Percentiles rank a stretch among this genome's conserved stretches.
Evolutionary conservation across 2,797 vertebrate genomes (phyloP).

Genomic region (Lagorchestes hirsutus): DNA sequence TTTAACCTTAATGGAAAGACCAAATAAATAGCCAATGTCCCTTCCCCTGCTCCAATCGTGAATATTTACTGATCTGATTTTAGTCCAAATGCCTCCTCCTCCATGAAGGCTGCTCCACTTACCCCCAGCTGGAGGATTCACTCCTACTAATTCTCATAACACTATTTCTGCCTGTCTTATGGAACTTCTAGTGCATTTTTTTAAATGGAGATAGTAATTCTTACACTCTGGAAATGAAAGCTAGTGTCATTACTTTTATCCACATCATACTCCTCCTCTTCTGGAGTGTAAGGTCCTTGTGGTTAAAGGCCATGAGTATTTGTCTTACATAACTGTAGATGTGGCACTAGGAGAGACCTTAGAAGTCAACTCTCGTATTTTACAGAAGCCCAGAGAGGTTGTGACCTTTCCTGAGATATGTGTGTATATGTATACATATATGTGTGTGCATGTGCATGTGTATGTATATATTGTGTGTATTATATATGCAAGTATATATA

Average conservation of each 20-base stretch:
- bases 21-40: background rate
- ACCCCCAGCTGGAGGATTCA: background rate
- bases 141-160: background rate
- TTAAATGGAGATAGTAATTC: background rate
- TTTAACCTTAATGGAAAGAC: background rate
- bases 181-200: background rate
- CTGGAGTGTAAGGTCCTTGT: background rate
- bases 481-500: too few relatives aligned
- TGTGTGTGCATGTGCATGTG: background rate
- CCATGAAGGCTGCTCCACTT: background rate
- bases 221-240: background rate
- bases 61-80: background rate
- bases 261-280: background rate
- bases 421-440: background rate
- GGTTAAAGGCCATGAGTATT: background rate
- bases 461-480: background rate
- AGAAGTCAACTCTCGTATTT: background rate
- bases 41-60: background rate
- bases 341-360: background rate
- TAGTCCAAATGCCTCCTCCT: background rate
- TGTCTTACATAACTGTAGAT: background rate
- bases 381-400: background rate
- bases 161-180: background rate
- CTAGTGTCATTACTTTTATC: background rate
- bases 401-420: background rate